phyloP scores from a whole-genome alignment of 35 echinoderm and acorn worm species.

The Apostichopus californicus region DNA sequence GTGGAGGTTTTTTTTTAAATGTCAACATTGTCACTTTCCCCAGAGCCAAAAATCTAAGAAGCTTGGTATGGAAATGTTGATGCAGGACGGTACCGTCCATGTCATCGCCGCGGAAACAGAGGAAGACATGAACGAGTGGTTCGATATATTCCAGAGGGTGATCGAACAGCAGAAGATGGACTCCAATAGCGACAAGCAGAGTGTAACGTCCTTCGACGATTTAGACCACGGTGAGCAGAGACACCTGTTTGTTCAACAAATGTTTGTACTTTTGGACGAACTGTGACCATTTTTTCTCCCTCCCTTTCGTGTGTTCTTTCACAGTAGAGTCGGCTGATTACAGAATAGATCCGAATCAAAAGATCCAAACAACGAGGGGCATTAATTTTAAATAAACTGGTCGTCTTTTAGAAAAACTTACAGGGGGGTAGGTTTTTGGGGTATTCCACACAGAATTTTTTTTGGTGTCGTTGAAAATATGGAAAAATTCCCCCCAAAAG shows the following conservation, averaged over 20 bases:
- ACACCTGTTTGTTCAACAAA: too few relatives aligned
- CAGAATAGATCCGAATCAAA: too few relatives aligned
- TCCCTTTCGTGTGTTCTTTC: too few relatives aligned
- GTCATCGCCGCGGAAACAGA: constrained; percentile 91
- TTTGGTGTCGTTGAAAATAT: too few relatives aligned
- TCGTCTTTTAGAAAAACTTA: too few relatives aligned
- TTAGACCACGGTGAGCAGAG: constrained; percentile 71
- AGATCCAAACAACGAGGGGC: too few relatives aligned
- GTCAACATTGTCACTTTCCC: background rate
- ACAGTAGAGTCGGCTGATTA: too few relatives aligned
- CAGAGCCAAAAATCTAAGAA: constrained; percentile 80
- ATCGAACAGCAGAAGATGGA: constrained; percentile 87
- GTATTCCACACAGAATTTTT: too few relatives aligned
- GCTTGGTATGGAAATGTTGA: constrained; percentile 81
- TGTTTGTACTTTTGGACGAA: background rate
- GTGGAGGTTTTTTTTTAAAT: too few relatives aligned
- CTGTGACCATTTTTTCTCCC: background rate
- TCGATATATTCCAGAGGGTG: constrained; percentile 75
- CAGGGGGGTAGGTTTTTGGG: too few relatives aligned
- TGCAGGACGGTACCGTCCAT: constrained; percentile 78
- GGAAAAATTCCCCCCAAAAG: too few relatives aligned
- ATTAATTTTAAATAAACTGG: too few relatives aligned
- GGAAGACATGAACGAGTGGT: constrained; percentile 88
- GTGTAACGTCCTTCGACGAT: constrained; percentile 89
- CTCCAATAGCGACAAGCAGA: constrained; percentile 83